Conservation (phyloP, 2,888 invertebrate species). For the Lamproptera curius region DNA sequence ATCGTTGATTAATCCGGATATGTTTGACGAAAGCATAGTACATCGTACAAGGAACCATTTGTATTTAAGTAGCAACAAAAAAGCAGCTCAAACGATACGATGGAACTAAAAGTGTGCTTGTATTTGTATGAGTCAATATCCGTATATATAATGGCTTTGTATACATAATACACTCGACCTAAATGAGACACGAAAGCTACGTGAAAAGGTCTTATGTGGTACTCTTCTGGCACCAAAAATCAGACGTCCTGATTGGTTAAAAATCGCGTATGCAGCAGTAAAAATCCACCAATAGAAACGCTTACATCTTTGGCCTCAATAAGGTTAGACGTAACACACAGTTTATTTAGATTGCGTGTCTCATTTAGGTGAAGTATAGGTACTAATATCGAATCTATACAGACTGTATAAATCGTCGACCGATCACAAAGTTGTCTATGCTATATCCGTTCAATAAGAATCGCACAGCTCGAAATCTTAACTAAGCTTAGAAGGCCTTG, state of each 20-base stretch:
- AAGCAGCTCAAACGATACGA: constrained; percentile 39
- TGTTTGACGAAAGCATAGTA: constrained; percentile 41
- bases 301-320: no score
- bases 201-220: no score
- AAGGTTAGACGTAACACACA: no score
- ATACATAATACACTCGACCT: no score
- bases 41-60: constrained; percentile 34
- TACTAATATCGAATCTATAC: constrained; percentile 29
- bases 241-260: no score
- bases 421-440: constrained; percentile 56
- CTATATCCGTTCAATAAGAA: constrained; percentile 49
- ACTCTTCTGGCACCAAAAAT: no score
- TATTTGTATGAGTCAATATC: constrained; percentile 41
- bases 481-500: constrained; percentile 70
- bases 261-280: no score
- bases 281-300: no score
- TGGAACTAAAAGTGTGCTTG: constrained; percentile 46
- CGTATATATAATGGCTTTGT: constrained; percentile 46
- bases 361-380: constrained; percentile 27
- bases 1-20: constrained; percentile 31
- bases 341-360: no score
- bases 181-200: no score
- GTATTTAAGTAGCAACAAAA: constrained; percentile 29
- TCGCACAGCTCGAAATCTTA: constrained; percentile 60
- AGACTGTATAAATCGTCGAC: constrained; percentile 40